Base-by-base conservation (phyloP, 2,113 vertebrate species). In the Scomber scombrus region DNA sequence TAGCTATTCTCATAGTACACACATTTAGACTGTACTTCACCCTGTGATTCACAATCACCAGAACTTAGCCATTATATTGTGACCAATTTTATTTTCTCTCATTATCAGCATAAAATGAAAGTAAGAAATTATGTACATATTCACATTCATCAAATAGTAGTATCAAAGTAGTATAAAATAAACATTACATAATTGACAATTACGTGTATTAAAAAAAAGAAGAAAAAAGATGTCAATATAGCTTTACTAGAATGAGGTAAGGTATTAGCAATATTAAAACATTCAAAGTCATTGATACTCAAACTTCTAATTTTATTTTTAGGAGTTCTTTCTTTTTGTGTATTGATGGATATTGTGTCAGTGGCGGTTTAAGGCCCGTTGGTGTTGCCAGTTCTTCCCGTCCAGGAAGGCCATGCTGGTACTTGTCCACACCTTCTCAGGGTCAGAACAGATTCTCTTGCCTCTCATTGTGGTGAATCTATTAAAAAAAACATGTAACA, bases 401-500 rank as follows among this genome's bases (percentile, higher is more conserved):
- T 94, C 81, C 2, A 95, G 47, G 67, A 63, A 78, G 2, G 71
- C 85, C 75, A 87, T 93, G 68, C 73, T 85, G 13, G 18, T 87
- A 45, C 34, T 13, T 10, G 91, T 84, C 93, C 92, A 94, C 5
- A 1, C 0, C 0, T 12, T 73, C 2, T 0, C 0, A 0, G 85
- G 89, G 61, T 87, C 8, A 0, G 82, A 58, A 14, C 94, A 95
- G 68, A 95, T 87, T 49, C 60, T 78, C 8, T 0, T 67, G 0
- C 5, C 14, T 14, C 0, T 81, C 18, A 65, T 0, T 4, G 89
- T 92, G 3, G 3, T 85, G 50, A 95, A 95, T 62, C 94, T 95
- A 49, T 66, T 56, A 21, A 79, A 26, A 83, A 58, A 58, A 12
- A 81, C 12, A 76, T 26, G 23, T 13, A 19, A 61, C 21, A 71